Evolutionary conservation across 2,888 invertebrate genomes (phyloP).

Genomic region (Agelastica alni): DNA sequence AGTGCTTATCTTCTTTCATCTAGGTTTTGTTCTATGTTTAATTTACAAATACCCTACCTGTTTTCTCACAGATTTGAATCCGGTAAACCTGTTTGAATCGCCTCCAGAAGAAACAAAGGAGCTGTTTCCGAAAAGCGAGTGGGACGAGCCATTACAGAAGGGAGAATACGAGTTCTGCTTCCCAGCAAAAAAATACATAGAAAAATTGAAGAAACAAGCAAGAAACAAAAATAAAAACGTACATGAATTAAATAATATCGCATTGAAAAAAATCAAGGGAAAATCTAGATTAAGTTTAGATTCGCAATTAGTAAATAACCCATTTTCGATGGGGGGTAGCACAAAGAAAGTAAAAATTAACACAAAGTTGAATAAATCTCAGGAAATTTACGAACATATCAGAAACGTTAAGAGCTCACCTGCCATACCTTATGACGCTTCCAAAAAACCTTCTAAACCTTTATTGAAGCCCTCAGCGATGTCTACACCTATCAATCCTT

Average conservation of each 20-base stretch:
- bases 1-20: background rate
- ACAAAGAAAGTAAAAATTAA: conserved; percentile 76
- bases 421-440: conserved; percentile 74
- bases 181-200: conserved; percentile 43
- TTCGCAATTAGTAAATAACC: conserved; percentile 36
- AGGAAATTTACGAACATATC: conserved; percentile 74
- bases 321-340: conserved; percentile 23
- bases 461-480: conserved; percentile 69
- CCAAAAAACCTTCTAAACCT: conserved; percentile 69
- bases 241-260: conserved; percentile 27
- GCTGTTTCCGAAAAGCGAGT: conserved; percentile 47
- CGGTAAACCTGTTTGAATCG: conserved; percentile 27
- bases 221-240: conserved; percentile 27
- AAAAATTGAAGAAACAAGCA: conserved; percentile 32
- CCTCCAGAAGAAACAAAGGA: conserved; percentile 22
- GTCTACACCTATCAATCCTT: conserved; percentile 77
- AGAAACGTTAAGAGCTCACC: conserved; percentile 73
- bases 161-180: conserved; percentile 55
- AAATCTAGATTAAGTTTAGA: conserved; percentile 38
- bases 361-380: conserved; percentile 70
- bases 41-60: background rate
- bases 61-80: conserved; percentile 22
- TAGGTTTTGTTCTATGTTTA: background rate
- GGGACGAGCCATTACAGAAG: conserved; percentile 55
- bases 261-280: conserved; percentile 30